Base-by-base conservation (phyloP, 2,113 vertebrate species). In the Rhabdornis inornatus region DNA sequence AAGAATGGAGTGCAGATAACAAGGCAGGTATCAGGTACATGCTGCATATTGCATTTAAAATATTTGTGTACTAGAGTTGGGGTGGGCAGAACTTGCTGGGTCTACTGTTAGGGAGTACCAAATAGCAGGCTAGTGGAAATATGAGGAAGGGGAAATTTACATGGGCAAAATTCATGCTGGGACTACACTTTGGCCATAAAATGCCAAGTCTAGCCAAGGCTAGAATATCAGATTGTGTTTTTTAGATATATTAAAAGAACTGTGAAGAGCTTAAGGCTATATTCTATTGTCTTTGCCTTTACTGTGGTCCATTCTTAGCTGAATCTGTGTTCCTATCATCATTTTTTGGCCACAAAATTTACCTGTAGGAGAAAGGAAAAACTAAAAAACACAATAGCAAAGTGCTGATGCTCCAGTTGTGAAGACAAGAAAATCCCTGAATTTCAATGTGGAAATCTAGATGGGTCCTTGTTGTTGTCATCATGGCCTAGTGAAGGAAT, bases 351-450 rank as follows among this genome's bases (percentile, higher is more conserved):
- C 7, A 7, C 21, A 40, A 52, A 63, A 57, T 64, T 60, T 87
- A 27, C 19, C 16, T 31, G 8, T 47, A 30, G 60, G 33, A 66
- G 24, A 83, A 55, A 7, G 7, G 9, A 68, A 50, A 91, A 63
- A 4, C 30, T 71, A 2, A 69, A 65, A 71, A 71, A 45, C n/a
- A 0, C 1, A 45, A 7, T 9, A 61, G 21, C 1, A 2, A 65
- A 56, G 6, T 68, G 9, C 10, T 85, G 15, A 30, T 72, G 11
- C 12, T 76, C 28, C 13, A 56, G 33, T 40, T 77, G 35, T 69
- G 37, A 87, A 64, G 31, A 35, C 9, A 30, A 47, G 25, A 60
- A 49, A 28, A 44, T 55, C 30, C 63, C 17, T 49, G 14, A 74
- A 52, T 69, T 84, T 57, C 13, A 23, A 0, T 22, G 5, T 53